Percentiles rank a stretch among this genome's conserved stretches.
These are phyloP conservation scores for Muraenolepis orangiensis DNA, from an alignment of 2,797 vertebrate genomes.

Conservation along the genomic window DNA sequence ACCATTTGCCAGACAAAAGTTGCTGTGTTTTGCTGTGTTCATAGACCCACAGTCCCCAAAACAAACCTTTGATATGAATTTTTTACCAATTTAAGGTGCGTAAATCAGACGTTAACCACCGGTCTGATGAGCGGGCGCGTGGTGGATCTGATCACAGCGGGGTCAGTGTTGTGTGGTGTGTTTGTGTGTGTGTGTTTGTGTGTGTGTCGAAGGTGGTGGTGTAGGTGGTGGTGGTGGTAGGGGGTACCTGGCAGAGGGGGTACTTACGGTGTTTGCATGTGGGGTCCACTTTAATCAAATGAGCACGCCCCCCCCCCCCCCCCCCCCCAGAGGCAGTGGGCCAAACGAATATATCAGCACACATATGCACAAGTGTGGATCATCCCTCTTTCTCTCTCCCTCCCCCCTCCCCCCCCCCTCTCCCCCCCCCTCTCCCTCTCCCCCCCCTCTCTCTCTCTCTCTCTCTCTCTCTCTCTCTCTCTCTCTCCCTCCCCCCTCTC, in stretches of 20 bases:
- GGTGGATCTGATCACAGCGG: background rate
- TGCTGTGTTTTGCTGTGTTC: too few relatives aligned
- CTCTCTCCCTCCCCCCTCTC: too few relatives aligned
- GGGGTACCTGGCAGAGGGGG: slow-evolving; percentile 16
- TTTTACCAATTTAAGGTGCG: background rate
- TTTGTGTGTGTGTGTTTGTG: background rate
- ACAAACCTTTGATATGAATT: background rate
- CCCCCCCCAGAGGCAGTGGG: slow-evolving; percentile 64
- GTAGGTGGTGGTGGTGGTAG: slow-evolving; percentile 2
- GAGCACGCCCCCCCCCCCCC: slow-evolving; percentile 53
- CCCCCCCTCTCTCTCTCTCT: too few relatives aligned
- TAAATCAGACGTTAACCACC: background rate
- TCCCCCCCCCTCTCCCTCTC: too few relatives aligned
- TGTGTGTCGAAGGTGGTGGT: background rate
- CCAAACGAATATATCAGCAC: slow-evolving; percentile 77
- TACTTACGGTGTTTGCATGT: slow-evolving; percentile 21
- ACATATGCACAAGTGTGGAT: slow-evolving; percentile 61
- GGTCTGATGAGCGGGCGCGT: background rate
- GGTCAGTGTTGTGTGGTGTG: background rate
- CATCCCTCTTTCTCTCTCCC: slow-evolving; percentile 36
- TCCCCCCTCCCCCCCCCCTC: too few relatives aligned
- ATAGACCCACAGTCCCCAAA: background rate
- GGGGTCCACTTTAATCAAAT: slow-evolving; percentile 67
- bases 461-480: too few relatives aligned
- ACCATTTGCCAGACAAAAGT: background rate